Base-by-base conservation (phyloP, 2,797 vertebrate genomes). In the Anguilla marmorata region DNA sequence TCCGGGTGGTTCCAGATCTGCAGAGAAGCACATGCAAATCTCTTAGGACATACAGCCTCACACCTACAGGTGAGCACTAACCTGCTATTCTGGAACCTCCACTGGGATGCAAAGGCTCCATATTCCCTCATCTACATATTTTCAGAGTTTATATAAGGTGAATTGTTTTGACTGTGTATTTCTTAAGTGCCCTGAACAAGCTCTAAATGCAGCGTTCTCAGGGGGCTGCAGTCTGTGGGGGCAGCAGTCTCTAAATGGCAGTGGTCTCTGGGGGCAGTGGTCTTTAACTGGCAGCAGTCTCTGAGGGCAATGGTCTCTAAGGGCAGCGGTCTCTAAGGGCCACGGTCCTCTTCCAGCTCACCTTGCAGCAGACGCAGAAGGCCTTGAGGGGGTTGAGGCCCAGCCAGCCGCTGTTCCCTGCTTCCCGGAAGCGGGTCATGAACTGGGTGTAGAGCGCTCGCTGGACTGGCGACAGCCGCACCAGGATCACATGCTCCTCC, bases 1-100 rank as follows among this genome's bases (percentile, higher is more conserved):
- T 99, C 99, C 0, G 99, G 98, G 93, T 99, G 99, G 93, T 99
- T 99, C 99, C 99, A 99, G 91, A 99, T 99, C 99, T 99, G 92
- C 30, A 85, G 12, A 27, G n/a, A 85, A 50, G 52, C 50, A 54
- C 0, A 33, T 6, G 50, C 50, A 84, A 7, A 1, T 27, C 45
- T 54, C 12, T 54, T 2, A 84, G 82, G n/a, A 74, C 30, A 50
- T 24, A 19, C 5, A 50, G 1, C 2, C 85, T 8, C 30, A 66
- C 21, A 69, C 37, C n/a, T 45, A 50, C 37, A 83, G 9, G 9
- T 30, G 27, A 37, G 4, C 63, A 69, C 63, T 69, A 6, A n/a
- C 5, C 63, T 3, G 56, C 56, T 21, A 63, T 19, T 14, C 21
- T 63, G 58, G 58, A 63, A 14, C 12, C 56, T 4, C 4, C 58